Conservation (phyloP, 1,140 invertebrate species). For the Brachionus calyciflorus region DNA sequence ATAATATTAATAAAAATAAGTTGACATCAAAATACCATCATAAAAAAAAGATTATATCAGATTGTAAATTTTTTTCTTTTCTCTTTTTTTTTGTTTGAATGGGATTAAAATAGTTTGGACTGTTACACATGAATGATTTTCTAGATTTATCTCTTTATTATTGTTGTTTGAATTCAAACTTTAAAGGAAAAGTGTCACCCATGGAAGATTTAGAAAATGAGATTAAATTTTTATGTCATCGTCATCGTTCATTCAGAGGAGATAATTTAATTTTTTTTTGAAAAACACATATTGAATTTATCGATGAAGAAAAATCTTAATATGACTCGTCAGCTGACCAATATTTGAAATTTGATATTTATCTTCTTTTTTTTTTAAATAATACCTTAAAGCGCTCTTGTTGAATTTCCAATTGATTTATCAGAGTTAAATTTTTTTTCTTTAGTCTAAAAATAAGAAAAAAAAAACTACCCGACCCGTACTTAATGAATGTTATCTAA, state of each 20-base stretch:
- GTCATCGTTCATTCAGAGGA: too few species aligned
- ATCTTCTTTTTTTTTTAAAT: neutral
- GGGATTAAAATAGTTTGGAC: conserved; percentile 29
- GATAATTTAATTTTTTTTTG: conserved; percentile 12
- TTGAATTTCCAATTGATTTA: neutral
- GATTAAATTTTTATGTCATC: conserved; percentile 36
- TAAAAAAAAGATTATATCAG: conserved; percentile 30
- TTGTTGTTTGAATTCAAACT: too few species aligned
- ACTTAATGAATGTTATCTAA: conserved; percentile 22
- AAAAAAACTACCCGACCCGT: neutral
- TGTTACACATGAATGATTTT: conserved; percentile 35
- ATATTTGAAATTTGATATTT: conserved; percentile 37
- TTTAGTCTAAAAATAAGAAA: neutral
- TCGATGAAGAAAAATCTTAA: neutral
- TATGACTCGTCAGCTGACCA: neutral
- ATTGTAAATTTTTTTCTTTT: conserved; percentile 38
- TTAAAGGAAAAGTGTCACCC: conserved; percentile 31
- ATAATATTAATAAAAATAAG: too few species aligned
- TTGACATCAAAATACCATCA: conserved; percentile 25
- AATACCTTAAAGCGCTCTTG: conserved; percentile 27
- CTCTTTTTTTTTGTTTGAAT: too few species aligned
- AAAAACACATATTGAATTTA: neutral
- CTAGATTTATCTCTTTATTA: neutral
- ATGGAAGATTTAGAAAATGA: conserved; percentile 20
- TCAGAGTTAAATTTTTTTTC: neutral